phyloP scores from a whole-genome alignment of 2,888 invertebrate species.

The Platypus cylindrus region DNA sequence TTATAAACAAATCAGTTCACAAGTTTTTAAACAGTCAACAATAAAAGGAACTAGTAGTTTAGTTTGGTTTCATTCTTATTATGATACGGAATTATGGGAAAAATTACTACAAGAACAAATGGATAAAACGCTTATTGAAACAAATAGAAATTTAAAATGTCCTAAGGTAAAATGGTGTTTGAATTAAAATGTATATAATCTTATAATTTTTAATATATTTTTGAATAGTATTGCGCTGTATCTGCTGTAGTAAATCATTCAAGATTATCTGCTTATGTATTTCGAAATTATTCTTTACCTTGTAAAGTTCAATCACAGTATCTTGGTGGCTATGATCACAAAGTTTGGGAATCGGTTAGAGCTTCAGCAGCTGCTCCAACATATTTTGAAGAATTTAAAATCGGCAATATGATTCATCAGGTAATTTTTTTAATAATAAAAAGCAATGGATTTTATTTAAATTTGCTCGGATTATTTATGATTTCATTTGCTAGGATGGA shows the following conservation, averaged over 20 bases:
- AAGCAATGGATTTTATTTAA: slow-evolving; percentile 1
- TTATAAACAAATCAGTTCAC: slow-evolving; percentile 46
- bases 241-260: slow-evolving; percentile 69
- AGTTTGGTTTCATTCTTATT: slow-evolving; percentile 79
- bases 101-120: slow-evolving; percentile 54
- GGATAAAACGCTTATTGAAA: slow-evolving; percentile 47
- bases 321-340: slow-evolving; percentile 55
- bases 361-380: slow-evolving; percentile 88
- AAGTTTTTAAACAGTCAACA: slow-evolving; percentile 54
- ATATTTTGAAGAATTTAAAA: slow-evolving; percentile 72
- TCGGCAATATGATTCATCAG: slow-evolving; percentile 57
- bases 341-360: slow-evolving; percentile 72
- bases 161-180: slow-evolving; percentile 39
- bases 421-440: slow-evolving; percentile 26
- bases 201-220: too few relatives aligned
- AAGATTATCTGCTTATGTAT: slow-evolving; percentile 62
- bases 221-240: slow-evolving; percentile 54
- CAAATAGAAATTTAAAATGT: slow-evolving; percentile 38
- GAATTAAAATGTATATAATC: background rate
- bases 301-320: slow-evolving; percentile 56
- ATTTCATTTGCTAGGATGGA: slow-evolving; percentile 46
- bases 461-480: too few relatives aligned
- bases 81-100: slow-evolving; percentile 78
- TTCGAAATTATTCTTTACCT: slow-evolving; percentile 72
- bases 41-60: slow-evolving; percentile 60